A percentile compares a stretch with the other conserved stretches of the same genome.
phyloP scores from a whole-genome alignment of 2,888 invertebrate genomes.

The Mimachlamys varia region DNA sequence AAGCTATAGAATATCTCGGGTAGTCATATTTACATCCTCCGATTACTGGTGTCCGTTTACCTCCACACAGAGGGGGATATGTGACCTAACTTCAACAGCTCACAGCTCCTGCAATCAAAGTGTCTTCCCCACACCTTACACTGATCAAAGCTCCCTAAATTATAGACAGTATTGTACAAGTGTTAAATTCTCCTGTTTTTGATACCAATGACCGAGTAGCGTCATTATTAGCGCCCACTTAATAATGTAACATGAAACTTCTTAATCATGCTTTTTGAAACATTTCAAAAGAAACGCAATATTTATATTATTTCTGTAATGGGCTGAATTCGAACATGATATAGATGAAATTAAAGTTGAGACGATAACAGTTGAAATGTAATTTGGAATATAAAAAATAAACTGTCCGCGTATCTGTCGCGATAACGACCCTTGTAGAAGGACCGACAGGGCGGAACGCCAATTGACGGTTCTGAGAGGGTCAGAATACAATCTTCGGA shows the following conservation, averaged over 20 bases:
- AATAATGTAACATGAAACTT: neutral
- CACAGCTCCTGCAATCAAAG: neutral
- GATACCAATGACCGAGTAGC: neutral
- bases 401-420: too few species aligned
- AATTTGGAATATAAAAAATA: neutral
- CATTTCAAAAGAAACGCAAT: neutral
- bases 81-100: conserved; percentile 2
- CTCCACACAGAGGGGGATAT: neutral
- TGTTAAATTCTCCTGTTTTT: neutral
- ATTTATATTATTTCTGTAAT: neutral
- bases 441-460: too few species aligned
- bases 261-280: neutral
- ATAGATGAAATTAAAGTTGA: neutral
- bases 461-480: too few species aligned
- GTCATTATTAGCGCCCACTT: neutral
- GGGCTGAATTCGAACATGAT: neutral
- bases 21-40: neutral
- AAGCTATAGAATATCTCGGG: conserved; percentile 17
- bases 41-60: conserved; percentile 20
- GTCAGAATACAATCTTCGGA: neutral
- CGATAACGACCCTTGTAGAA: too few species aligned
- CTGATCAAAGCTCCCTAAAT: neutral
- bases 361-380: neutral
- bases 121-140: neutral
- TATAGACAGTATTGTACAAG: neutral